Evolutionary conservation across 2,888 invertebrate species (phyloP), one percentile per base, ranked within the genome.

Genomic region (Parnassius apollo): DNA sequence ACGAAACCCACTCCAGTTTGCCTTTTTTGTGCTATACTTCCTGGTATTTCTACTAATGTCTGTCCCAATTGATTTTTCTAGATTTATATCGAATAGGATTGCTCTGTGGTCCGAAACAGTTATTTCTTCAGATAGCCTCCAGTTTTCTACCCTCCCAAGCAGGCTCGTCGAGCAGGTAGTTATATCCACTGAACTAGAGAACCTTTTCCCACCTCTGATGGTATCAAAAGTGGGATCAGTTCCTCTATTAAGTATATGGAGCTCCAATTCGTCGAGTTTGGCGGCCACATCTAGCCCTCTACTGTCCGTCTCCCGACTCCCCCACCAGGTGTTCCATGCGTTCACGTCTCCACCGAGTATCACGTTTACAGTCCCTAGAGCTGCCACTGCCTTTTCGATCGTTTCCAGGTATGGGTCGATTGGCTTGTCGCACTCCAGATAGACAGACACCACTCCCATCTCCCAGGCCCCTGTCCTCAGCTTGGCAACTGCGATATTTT

Each of bases 371-470:
- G n/a, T 12, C 2, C n/a, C 12, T 7, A 48, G 7, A n/a, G 11
- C n/a, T 12, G 9, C 48, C 12, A 48, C 44, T 2, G 44, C 44
- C 44, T 8, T 9, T 3, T 4, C 10, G 3, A 44, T 44, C 44
- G 3, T 44, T 1, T 44, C 44, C 44, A 8, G 44, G 3, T 44
- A 25, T 25, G 25, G 25, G 1, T 25, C 25, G 25, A 25, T 2
- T 2, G 25, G 25, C 12, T 57, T 42, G 18, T 57, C 42, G 9
- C 45, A 53, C 13, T 67, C 64, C n/a, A 65, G 53, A 53, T 65
- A 61, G 1, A 63, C 46, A 1, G 62, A 67, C 11, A 65, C 44
- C 35, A 65, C 45, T n/a, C n/a, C n/a, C n/a, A n/a, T n/a, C n/a
- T n/a, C n/a, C n/a, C n/a, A n/a, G n/a, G n/a, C n/a, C n/a, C 7